Evolutionary conservation across 2,797 vertebrate species (phyloP).

Genomic region (Adelosebastes latens): DNA sequence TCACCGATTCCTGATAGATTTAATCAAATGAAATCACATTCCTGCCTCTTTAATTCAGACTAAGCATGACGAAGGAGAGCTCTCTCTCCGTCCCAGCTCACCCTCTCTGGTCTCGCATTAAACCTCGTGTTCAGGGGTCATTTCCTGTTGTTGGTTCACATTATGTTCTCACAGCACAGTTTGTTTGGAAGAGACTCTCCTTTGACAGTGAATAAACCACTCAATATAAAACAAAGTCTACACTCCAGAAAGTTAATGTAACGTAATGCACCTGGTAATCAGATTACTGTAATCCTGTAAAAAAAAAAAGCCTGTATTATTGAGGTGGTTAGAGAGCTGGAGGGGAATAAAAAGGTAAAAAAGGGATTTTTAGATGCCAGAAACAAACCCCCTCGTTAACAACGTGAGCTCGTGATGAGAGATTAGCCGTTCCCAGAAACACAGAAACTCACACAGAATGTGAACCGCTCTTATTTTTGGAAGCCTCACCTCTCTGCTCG

Average conservation of each 20-base stretch:
- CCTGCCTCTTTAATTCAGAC: neutral
- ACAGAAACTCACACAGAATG: neutral
- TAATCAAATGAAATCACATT: neutral
- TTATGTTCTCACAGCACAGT: constrained; percentile 35
- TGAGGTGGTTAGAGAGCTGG: neutral
- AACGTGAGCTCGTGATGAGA: constrained; percentile 41
- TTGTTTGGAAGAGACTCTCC: constrained; percentile 13
- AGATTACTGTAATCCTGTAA: constrained; percentile 7
- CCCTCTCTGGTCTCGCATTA: neutral
- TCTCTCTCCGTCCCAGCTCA: neutral
- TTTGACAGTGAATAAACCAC: neutral
- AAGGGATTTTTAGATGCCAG: constrained; percentile 1
- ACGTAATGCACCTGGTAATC: neutral
- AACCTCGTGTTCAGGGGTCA: constrained; percentile 31
- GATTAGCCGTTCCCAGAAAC: constrained; percentile 56
- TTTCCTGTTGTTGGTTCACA: constrained; percentile 46
- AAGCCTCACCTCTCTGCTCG: constrained; percentile 3
- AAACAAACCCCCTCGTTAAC: constrained; percentile 32
- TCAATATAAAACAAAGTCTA: neutral
- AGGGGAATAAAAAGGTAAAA: constrained; percentile 4
- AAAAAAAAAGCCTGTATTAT: neutral
- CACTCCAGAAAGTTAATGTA: neutral
- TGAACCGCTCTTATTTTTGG: constrained; percentile 38
- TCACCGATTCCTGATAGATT: neutral
- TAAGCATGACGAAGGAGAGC: neutral